Evolutionary conservation across 2,888 invertebrate species (phyloP).

Genomic region (Malthinus flaveolus): DNA sequence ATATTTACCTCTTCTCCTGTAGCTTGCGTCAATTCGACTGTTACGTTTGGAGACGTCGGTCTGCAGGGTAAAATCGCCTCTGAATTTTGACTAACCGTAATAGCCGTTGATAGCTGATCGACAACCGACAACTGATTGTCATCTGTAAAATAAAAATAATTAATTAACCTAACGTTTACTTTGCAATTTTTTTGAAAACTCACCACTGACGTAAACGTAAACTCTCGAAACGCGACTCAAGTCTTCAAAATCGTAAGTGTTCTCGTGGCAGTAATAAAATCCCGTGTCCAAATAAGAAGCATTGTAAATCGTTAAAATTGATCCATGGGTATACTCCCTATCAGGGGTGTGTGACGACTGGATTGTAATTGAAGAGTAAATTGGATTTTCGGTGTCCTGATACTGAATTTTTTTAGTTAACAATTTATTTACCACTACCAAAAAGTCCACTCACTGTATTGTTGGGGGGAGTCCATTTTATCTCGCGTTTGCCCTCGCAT

Average conservation of each 20-base stretch:
- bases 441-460: constrained; percentile 11
- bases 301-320: constrained; percentile 52
- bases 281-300: constrained; percentile 50
- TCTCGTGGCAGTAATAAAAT: constrained; percentile 51
- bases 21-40: constrained; percentile 53
- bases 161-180: background rate
- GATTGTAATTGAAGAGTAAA: constrained; percentile 27
- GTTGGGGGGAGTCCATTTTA: constrained; percentile 50
- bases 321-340: constrained; percentile 49
- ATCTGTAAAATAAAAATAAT: constrained; percentile 51
- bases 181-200: constrained; percentile 27
- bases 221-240: constrained; percentile 52
- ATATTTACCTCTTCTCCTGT: constrained; percentile 50
- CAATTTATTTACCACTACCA: background rate
- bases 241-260: constrained; percentile 47
- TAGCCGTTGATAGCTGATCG: constrained; percentile 40
- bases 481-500: constrained; percentile 54
- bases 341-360: constrained; percentile 31
- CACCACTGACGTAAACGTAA: constrained; percentile 62
- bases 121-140: constrained; percentile 54
- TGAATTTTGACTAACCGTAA: constrained; percentile 50
- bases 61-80: constrained; percentile 63
- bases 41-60: constrained; percentile 63
- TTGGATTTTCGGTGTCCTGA: background rate
- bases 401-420: background rate